A percentile compares a stretch with the other conserved stretches of the same genome.
Evolutionary conservation across 2,888 invertebrate genomes (phyloP).

Genomic region (Meteorus cinctellus): DNA sequence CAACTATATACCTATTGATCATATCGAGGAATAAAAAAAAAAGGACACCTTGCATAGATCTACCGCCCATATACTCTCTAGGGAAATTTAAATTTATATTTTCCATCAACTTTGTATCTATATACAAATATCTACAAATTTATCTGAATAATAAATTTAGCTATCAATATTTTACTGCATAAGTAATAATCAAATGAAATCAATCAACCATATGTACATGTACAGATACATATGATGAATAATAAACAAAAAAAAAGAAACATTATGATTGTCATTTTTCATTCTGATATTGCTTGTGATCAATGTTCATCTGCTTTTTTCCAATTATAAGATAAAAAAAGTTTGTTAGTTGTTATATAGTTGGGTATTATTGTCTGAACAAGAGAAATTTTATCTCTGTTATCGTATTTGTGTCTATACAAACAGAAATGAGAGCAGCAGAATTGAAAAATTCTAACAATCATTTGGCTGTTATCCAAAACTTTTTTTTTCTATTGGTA

Average conservation of each 20-base stretch:
- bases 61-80: not conserved
- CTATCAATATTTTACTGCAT: not conserved
- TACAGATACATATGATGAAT: not conserved
- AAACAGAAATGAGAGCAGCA: not conserved
- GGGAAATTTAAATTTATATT: conserved; percentile 11
- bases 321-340: not conserved
- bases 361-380: not conserved
- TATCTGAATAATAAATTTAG: not conserved
- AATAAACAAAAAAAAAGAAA: not conserved
- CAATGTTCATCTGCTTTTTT: not conserved
- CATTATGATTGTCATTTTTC: not conserved
- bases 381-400: not conserved
- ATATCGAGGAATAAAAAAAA: conserved; percentile 21
- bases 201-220: conserved; percentile 9
- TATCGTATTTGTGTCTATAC: not conserved
- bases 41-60: not conserved
- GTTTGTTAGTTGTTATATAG: not conserved
- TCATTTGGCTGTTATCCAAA: not conserved
- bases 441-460: not conserved
- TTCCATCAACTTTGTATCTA: not conserved
- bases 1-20: not conserved
- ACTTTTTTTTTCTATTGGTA: too few relatives aligned
- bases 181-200: conserved; percentile 31
- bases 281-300: not conserved
- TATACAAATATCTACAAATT: not conserved